Percentiles rank a stretch among this genome's conserved stretches.
Conservation (phyloP, 2,888 invertebrate genomes). For the Agrochola litura region DNA sequence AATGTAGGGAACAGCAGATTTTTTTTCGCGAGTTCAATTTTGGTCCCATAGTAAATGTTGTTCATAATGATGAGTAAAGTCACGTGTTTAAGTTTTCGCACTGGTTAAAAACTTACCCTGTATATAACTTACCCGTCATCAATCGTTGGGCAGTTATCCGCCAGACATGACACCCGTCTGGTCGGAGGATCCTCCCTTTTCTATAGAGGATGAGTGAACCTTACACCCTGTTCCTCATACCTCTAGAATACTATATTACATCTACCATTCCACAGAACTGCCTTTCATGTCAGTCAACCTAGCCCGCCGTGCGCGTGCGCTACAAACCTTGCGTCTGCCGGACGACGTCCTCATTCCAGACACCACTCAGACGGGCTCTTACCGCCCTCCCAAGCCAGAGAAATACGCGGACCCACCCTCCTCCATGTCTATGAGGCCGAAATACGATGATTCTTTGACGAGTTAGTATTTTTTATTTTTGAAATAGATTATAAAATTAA, state of each 20-base stretch:
- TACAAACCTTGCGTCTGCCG: conserved; percentile 84
- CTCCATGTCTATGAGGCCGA: conserved; percentile 80
- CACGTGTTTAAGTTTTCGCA: too few species aligned
- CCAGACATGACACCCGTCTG: too few species aligned
- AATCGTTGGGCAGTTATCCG: too few species aligned
- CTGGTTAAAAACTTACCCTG: too few species aligned
- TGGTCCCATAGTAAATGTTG: too few species aligned
- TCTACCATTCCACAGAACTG: conserved; percentile 74
- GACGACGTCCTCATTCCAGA: conserved; percentile 85
- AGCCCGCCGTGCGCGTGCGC: conserved; percentile 82
- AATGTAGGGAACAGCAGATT: too few species aligned
- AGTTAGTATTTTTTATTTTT: conserved; percentile 70
- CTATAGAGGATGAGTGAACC: too few species aligned
- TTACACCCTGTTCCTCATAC: too few species aligned
- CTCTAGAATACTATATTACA: neutral
- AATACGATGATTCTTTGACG: conserved; percentile 78
- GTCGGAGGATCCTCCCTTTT: too few species aligned
- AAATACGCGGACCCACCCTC: conserved; percentile 81
- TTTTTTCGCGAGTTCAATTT: too few species aligned
- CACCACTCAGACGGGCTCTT: conserved; percentile 81
- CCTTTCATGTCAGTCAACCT: conserved; percentile 88
- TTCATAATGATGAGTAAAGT: too few species aligned
- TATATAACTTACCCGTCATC: too few species aligned
- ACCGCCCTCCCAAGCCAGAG: conserved; percentile 78
- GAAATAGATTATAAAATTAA: neutral